A percentile compares a stretch with the other conserved stretches of the same genome.
These are phyloP conservation scores for Terrapene triunguis DNA, from an alignment of 2,113 vertebrate genomes.

Conservation along the genomic window DNA sequence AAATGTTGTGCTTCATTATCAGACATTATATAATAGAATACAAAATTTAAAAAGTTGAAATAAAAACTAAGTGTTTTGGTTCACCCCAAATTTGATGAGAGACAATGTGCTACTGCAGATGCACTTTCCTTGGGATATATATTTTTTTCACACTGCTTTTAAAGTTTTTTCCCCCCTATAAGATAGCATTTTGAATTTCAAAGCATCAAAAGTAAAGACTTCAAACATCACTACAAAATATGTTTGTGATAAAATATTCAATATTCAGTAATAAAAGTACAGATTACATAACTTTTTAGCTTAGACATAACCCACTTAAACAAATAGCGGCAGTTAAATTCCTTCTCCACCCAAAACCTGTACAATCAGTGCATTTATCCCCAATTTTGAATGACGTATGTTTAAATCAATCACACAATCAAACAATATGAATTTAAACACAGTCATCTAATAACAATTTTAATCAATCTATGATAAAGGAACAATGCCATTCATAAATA, in stretches of 20 bases:
- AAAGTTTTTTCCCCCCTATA: constrained; percentile 16
- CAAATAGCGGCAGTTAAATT: constrained; percentile 72
- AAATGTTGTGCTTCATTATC: neutral
- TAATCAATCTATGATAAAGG: constrained; percentile 53
- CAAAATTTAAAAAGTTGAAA: neutral
- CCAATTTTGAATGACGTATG: constrained; percentile 48
- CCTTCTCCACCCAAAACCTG: constrained; percentile 24
- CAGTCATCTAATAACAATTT: constrained; percentile 57
- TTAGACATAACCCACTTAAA: constrained; percentile 75
- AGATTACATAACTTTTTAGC: constrained; percentile 74
- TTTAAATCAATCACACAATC: constrained; percentile 62
- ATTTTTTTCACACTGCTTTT: constrained; percentile 55
- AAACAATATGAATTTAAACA: constrained; percentile 51
- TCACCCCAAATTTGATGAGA: neutral
- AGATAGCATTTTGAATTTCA: constrained; percentile 67
- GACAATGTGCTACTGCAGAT: neutral
- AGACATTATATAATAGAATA: neutral
- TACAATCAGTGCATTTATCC: constrained; percentile 60
- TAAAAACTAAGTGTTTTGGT: neutral
- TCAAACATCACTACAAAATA: constrained; percentile 76
- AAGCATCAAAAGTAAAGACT: constrained; percentile 75
- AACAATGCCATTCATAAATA: constrained; percentile 41
- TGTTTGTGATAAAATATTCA: constrained; percentile 76
- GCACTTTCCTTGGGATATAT: neutral
- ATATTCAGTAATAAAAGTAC: constrained; percentile 70